Conservation (phyloP, 2,113 vertebrate genomes). For the Phocoena phocoena region DNA sequence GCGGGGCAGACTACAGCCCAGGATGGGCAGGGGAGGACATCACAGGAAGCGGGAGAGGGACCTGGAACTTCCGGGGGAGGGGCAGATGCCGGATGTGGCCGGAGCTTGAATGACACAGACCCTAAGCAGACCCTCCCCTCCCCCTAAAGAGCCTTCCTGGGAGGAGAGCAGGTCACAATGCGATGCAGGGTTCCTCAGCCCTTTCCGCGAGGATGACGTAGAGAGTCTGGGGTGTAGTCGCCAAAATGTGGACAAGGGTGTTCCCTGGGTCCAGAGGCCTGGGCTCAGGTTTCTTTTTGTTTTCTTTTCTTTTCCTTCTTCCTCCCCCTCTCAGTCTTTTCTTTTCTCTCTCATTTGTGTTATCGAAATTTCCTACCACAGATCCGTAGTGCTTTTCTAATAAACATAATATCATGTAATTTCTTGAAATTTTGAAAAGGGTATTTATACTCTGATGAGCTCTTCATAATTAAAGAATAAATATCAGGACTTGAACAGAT, state of each 20-base stretch:
- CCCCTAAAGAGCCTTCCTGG: too few relatives aligned
- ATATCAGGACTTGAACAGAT: not conserved
- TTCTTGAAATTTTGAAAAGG: not conserved
- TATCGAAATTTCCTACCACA: not conserved
- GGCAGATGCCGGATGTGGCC: fast-evolving
- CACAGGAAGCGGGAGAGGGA: not conserved
- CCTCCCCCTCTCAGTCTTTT: not conserved
- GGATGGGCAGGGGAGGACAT: fast-evolving
- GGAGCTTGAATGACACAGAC: fast-evolving
- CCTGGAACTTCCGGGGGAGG: fast-evolving
- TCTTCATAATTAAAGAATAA: not conserved
- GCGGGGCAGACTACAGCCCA: fast-evolving
- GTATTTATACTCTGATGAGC: too few relatives aligned
- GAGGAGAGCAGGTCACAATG: fast-evolving
- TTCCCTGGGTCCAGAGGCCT: fast-evolving
- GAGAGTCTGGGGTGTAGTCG: fast-evolving
- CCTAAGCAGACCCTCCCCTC: fast-evolving
- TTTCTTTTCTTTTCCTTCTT: not conserved
- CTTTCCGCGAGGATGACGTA: fast-evolving
- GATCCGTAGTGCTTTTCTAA: not conserved
- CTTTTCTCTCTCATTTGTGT: not conserved
- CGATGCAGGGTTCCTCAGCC: fast-evolving
- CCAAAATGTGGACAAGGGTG: fast-evolving
- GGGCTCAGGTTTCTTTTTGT: fast-evolving
- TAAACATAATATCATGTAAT: not conserved